Percentiles rank a stretch among this genome's conserved stretches.
These are phyloP conservation scores for Hippoglossus hippoglossus DNA, from an alignment of 2,797 vertebrate genomes.

Conservation along the genomic window DNA sequence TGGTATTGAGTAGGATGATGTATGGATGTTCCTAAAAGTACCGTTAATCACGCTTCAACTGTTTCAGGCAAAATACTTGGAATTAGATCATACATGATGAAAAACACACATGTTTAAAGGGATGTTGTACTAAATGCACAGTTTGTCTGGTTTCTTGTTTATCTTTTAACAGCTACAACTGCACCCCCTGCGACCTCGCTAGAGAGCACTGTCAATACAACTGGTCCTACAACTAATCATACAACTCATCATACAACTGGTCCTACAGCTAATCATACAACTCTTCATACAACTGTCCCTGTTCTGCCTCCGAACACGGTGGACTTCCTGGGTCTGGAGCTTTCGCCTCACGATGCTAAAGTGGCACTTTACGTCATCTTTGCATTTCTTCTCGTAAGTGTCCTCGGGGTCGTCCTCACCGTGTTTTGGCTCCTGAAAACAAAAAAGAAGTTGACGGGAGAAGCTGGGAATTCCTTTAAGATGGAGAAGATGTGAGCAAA, in stretches of 20 bases:
- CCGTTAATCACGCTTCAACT: not conserved
- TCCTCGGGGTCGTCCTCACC: conserved; percentile 2
- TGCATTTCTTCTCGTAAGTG: conserved; percentile 11
- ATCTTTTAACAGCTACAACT: no score
- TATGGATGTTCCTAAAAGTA: not conserved
- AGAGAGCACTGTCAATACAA: no score
- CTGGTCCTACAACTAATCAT: no score
- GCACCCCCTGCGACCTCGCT: no score
- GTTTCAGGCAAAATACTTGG: conserved; percentile 17
- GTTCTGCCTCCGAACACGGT: not conserved
- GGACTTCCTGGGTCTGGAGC: conserved; percentile 49
- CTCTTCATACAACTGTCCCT: not conserved
- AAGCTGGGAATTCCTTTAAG: not conserved
- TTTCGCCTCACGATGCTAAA: conserved; percentile 40
- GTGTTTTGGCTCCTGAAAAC: conserved; percentile 19
- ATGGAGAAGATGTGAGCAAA: conserved; percentile 51
- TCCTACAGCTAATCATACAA: no score
- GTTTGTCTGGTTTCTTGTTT: no score
- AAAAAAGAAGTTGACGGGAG: conserved; percentile 31
- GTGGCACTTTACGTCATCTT: conserved; percentile 50
- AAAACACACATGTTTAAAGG: no score
- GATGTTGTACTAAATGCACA: no score
- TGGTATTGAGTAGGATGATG: no score
- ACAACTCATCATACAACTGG: no score
- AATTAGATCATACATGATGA: no score